Evolutionary conservation across 2,797 vertebrate species (phyloP), one percentile per base, ranked within the genome.

Genomic region (Cygnus olor): DNA sequence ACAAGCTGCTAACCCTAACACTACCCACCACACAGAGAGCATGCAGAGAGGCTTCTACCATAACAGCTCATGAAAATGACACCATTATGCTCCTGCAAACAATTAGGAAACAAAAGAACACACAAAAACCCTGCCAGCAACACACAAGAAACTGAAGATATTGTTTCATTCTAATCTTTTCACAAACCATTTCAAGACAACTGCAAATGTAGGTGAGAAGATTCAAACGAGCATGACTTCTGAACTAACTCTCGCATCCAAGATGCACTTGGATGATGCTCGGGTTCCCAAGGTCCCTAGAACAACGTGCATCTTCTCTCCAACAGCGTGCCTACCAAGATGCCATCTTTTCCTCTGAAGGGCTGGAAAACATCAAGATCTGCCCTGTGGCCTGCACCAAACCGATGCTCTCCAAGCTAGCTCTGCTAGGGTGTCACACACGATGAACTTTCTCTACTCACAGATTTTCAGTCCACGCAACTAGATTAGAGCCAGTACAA

Each of bases 41-140:
- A 49, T 76, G 60, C 53, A 45, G 45, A 70, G 51, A 69, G 70
- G 45, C 32, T 32, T 53, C 57, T 68, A 11, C 65, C 58, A 12
- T 53, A 85, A 68, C 77, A 91, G 83, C 44, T 68, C 73, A 32
- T 28, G 32, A 40, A 89, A 83, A 85, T 34, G 24, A 78, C 72
- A 89, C 84, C 65, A 57, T 9, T 49, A n/a, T 15, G 22, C 42
- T 88, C 76, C 88, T 94, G 89, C 36, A 91, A 92, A 83, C 65
- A 83, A 83, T 79, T 51, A 89, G 57, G 54, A 85, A 74, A 71
- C 83, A 77, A 47, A 92, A 68, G 56, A 85, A 60, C 7, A 54
- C 2, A 40, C 49, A 72, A 68, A 72, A 51, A 58, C 60, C 44
- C 65, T 85, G 68, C 71, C 88, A 90, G 70, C 21, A 11, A 6